A percentile compares a stretch with the other conserved stretches of the same genome.
Conservation (phyloP, 1,140 invertebrate species). For the Cyclina sinensis region DNA sequence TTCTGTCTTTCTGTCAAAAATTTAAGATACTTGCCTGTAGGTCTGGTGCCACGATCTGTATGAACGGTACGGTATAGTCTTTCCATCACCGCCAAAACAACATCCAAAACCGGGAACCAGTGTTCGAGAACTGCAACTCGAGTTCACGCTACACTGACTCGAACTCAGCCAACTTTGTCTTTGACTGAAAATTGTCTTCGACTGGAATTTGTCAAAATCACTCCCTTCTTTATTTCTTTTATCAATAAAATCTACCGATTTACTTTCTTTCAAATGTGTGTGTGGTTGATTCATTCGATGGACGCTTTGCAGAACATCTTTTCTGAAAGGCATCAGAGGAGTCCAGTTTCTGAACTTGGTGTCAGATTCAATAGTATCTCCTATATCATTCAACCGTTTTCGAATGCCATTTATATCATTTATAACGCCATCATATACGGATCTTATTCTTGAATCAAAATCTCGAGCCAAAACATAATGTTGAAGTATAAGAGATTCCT, state of each 20-base stretch:
- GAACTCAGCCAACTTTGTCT: conserved; percentile 19
- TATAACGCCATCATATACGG: conserved; percentile 62
- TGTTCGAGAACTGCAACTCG: conserved; percentile 10
- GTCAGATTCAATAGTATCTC: conserved; percentile 22
- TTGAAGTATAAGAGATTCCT: conserved; percentile 11
- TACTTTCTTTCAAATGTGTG: conserved; percentile 39
- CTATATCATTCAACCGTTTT: conserved; percentile 32
- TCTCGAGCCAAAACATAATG: conserved; percentile 54
- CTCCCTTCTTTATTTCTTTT: conserved; percentile 4
- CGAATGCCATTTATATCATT: conserved; percentile 52
- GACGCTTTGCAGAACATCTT: conserved; percentile 12
- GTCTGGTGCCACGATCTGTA: background rate
- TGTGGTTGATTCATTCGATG: background rate
- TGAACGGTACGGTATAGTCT: conserved; percentile 39
- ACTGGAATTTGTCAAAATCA: background rate
- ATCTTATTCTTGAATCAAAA: conserved; percentile 41
- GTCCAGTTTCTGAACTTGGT: conserved; percentile 48
- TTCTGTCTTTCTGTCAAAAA: no score
- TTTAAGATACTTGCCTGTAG: background rate
- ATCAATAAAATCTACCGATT: conserved; percentile 64
- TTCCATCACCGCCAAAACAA: conserved; percentile 61
- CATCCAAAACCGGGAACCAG: conserved; percentile 54
- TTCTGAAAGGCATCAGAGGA: conserved; percentile 38
- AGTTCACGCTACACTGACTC: conserved; percentile 35
- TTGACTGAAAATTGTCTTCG: conserved; percentile 19